Conservation (phyloP, 2,888 invertebrate genomes). For the Myopa tessellatipennis region DNA sequence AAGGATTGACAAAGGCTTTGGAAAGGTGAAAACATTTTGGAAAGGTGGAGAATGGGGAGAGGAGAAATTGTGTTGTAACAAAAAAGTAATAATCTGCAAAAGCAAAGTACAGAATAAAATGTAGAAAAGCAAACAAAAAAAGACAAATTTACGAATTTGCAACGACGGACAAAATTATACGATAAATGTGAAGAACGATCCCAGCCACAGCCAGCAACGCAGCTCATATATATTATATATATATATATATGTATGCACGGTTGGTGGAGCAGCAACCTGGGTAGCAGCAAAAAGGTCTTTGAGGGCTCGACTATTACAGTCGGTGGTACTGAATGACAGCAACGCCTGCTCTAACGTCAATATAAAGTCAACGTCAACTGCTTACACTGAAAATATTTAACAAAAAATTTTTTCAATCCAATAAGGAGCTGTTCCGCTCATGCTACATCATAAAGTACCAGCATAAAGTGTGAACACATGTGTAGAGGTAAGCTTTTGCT, state of each 20-base stretch:
- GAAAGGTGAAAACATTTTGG: background rate
- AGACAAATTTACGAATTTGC: conserved; percentile 24
- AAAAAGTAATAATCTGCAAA: conserved; percentile 19
- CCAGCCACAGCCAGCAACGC: conserved; percentile 25
- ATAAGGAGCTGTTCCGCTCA: background rate
- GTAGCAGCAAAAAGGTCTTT: too few species aligned
- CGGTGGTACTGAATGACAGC: too few species aligned
- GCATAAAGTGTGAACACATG: background rate
- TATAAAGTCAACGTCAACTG: too few species aligned
- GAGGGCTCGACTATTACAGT: too few species aligned
- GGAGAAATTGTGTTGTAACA: conserved; percentile 32
- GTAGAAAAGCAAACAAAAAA: conserved; percentile 23
- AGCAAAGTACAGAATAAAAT: conserved; percentile 32
- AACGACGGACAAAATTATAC: conserved; percentile 16
- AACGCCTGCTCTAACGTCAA: too few species aligned
- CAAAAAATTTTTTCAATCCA: too few species aligned
- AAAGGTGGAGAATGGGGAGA: conserved; percentile 16
- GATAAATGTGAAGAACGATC: conserved; percentile 6
- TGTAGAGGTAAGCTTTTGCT: background rate
- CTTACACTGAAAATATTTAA: too few species aligned
- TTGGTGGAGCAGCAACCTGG: conserved; percentile 7
- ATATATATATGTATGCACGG: background rate
- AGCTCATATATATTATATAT: background rate
- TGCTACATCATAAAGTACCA: background rate
- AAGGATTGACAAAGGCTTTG: conserved; percentile 19